Evolutionary conservation across 2,888 invertebrate genomes (phyloP), one percentile per base, ranked within the genome.

Genomic region (Caenorhabditis angaria): DNA sequence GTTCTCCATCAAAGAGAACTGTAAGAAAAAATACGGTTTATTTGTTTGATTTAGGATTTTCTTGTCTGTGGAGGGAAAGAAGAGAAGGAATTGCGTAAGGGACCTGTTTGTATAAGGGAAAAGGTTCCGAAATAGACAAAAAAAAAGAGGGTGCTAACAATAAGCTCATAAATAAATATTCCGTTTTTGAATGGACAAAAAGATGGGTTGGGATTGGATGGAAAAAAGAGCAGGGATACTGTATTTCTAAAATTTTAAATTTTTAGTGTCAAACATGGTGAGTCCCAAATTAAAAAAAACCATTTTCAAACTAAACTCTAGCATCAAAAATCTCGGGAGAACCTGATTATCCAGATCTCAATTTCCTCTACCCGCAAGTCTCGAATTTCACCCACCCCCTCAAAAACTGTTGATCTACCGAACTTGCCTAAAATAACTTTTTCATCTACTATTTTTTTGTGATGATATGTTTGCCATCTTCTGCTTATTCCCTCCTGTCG

Each of bases 1-100:
- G 71, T 85, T 86, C 69, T 87, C 87, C 85, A 87, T 83, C 61
- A 87, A 76, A 54, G 80, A 76, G 59, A 86, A 82, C 87, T 87
- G 82, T 47, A 86, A 78, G 53, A 35, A 35, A 3, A 66, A 62
- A 62, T 53, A 61, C 14, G 35, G 35, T 35, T 14, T 10, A 24
- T 22, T 51, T 51, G 51, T 24, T 51, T 22, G 5, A 10, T 6
- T 27, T 12, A 4, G 24, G 18, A 27, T 10, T 10, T 54, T 27
- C 27, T 25, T 5, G 41, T n/a, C n/a, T n/a, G n/a, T n/a, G n/a
- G n/a, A n/a, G n/a, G n/a, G n/a, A 48, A 8, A 48, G 5, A 48
- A 48, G 10, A 10, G 22, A 51, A 3, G 22, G 10, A 51, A 51
- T 51, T 22, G 51, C 51, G 51, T n/a, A 51, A 51, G 2, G 5